Conservation (phyloP, 2,888 invertebrate genomes). For the Pogonocherus hispidulus region DNA sequence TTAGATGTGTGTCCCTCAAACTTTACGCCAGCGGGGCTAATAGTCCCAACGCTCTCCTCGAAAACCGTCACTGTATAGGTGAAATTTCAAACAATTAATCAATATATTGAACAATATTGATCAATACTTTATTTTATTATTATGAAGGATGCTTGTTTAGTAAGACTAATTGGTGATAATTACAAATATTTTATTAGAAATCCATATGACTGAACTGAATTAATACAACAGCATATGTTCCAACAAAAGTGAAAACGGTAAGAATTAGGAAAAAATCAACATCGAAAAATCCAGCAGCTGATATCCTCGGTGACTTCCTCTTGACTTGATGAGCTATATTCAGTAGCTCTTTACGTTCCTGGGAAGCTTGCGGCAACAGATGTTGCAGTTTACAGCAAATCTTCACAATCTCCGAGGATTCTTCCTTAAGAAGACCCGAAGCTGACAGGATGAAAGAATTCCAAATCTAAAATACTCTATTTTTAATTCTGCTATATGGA, state of each 20-base stretch:
- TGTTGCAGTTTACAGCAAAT: constrained; percentile 43
- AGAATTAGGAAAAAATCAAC: constrained; percentile 43
- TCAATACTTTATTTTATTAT: too few relatives aligned
- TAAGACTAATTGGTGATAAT: not conserved
- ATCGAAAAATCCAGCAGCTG: constrained; percentile 42
- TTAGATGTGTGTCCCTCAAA: too few relatives aligned
- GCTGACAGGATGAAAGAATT: constrained; percentile 40
- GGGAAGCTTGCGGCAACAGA: constrained; percentile 30
- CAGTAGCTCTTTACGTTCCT: constrained; percentile 42
- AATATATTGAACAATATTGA: too few relatives aligned
- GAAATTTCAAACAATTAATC: too few relatives aligned
- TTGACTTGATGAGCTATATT: constrained; percentile 40
- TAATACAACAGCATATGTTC: constrained; percentile 42
- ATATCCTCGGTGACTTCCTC: constrained; percentile 33
- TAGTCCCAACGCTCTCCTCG: too few relatives aligned
- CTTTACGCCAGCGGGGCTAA: too few relatives aligned
- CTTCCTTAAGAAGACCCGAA: constrained; percentile 38
- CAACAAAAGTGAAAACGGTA: constrained; percentile 40
- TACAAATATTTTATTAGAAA: constrained; percentile 32
- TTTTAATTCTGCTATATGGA: not conserved
- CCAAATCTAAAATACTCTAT: constrained; percentile 33
- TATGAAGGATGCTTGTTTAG: too few relatives aligned
- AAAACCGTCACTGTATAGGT: too few relatives aligned
- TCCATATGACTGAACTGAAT: constrained; percentile 45
- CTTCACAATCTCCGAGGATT: constrained; percentile 31